Evolutionary conservation across 2,888 invertebrate genomes (phyloP).

Genomic region (Drosophila antonietae): DNA sequence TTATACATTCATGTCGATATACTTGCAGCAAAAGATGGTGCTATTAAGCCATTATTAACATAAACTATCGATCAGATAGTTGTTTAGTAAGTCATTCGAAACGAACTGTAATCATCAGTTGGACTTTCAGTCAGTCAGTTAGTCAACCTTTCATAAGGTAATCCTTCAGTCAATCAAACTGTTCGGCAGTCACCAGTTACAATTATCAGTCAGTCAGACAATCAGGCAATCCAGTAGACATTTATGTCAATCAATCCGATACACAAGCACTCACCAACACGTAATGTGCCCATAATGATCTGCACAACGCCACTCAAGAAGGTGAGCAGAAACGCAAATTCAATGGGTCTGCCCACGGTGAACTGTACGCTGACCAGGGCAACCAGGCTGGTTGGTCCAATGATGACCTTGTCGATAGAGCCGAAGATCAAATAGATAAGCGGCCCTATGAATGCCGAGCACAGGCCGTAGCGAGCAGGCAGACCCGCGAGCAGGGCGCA

Average conservation of each 20-base stretch:
- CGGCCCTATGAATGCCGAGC: conserved; percentile 95
- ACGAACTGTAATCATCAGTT: too few species aligned
- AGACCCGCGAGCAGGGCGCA: conserved; percentile 94
- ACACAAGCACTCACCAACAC: conserved; percentile 87
- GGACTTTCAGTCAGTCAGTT: not conserved
- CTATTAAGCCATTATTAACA: too few species aligned
- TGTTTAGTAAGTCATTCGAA: too few species aligned
- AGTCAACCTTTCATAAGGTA: not conserved
- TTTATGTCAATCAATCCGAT: not conserved
- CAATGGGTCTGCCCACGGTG: conserved; percentile 89
- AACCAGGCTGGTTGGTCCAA: conserved; percentile 94
- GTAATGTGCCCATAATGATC: conserved; percentile 91
- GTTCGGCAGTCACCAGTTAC: too few species aligned
- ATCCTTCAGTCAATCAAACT: not conserved
- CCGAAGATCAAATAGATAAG: conserved; percentile 95
- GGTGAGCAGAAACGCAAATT: conserved; percentile 91
- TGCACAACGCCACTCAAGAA: conserved; percentile 92
- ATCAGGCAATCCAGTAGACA: not conserved
- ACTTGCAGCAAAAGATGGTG: not conserved
- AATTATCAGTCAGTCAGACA: not conserved
- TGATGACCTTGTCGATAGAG: conserved; percentile 91
- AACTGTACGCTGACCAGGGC: conserved; percentile 92
- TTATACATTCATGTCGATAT: not conserved
- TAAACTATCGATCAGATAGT: too few species aligned
- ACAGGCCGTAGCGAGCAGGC: conserved; percentile 95